Evolutionary conservation across 2,888 invertebrate genomes (phyloP), one percentile per base, ranked within the genome.

Genomic region (Leucoma salicis): DNA sequence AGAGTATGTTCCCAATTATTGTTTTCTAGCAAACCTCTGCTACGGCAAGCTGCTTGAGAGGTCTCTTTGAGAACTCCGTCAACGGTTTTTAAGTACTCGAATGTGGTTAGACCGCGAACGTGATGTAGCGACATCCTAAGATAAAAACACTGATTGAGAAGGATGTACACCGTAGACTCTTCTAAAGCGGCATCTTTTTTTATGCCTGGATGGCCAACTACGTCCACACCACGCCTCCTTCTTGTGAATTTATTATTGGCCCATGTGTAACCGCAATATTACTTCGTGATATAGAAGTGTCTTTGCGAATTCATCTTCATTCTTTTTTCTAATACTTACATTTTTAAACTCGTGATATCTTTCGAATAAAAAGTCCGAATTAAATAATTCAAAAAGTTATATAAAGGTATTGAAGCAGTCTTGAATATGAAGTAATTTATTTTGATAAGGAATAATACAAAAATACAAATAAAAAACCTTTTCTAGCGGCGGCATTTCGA

Each of bases 11-110:
- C 49, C 59, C 52, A 62, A 7, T 55, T 35, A 44, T 61, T 49
- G 11, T 49, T 52, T 60, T 52, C 48, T n/a, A 59, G 39, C 34
- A 55, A 59, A 53, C 51, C 45, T 32, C 39, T 5, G 16, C 32
- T 39, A 1, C 46, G 34, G 31, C 42, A 49, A 33, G 45, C 49
- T 7, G 36, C 42, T 46, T 46, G 41, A 31, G 32, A 39, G 0
- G 39, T 45, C 3, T 40, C 47, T 18, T 44, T 48, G 10, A 35
- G 8, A 38, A 41, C 3, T 1, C 41, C 35, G 4, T 45, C 11
- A 0, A 45, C 27, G 2, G 42, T 49, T 45, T 42, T 45, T 0
- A 39, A 3, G 7, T 37, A 2, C 2, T 8, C 3, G 4, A 43
- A 39, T 32, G 32, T 38, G 2, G 35, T 39, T 2, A 35, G 41